Base-by-base conservation (phyloP, 1,140 invertebrate genomes). In the Paralvinella palmiformis region DNA sequence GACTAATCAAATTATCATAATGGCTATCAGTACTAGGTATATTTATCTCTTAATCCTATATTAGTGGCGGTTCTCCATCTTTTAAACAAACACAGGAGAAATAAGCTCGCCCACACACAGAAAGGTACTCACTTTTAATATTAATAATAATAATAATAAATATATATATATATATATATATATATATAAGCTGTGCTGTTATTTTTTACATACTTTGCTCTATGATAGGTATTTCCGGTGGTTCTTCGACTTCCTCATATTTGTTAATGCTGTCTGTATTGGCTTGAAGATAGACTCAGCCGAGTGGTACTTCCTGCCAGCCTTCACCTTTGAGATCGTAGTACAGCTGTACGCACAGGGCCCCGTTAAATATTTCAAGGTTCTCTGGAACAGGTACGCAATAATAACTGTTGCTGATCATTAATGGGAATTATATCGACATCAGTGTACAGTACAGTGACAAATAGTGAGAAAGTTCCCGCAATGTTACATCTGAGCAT, bases 331-430 rank as follows among this genome's bases (percentile, higher is more conserved):
- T 35, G 84, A 85, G 74, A 84, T 84, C 24, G 1, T 81, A 3
- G 60, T 81, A 0, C 84, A 84, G 71, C 66, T 85, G 17, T 84
- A 84, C 63, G 72, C 78, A 20, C 78, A 75, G 69, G 84, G 84
- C 59, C 63, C 71, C 1, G 57, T 67, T 52, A 67, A 80, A 52
- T 85, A 84, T 70, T 79, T 83, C 35, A 65, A 59, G 36, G 72
- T 73, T 59, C 72, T 81, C 56, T 85, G 84, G 84, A 84, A 85
- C 69, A 67, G 79, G 79, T 84, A 73, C n/a, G n/a, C n/a, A n/a
- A n/a, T n/a, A n/a, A n/a, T n/a, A n/a, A n/a, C n/a, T n/a, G n/a
- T n/a, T n/a, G n/a, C n/a, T n/a, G n/a, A n/a, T n/a, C n/a, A n/a
- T n/a, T n/a, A n/a, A n/a, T n/a, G n/a, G n/a, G n/a, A n/a, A n/a